phyloP scores from a whole-genome alignment of 2,888 invertebrate species.

The Stenchaetothrips biformis region DNA sequence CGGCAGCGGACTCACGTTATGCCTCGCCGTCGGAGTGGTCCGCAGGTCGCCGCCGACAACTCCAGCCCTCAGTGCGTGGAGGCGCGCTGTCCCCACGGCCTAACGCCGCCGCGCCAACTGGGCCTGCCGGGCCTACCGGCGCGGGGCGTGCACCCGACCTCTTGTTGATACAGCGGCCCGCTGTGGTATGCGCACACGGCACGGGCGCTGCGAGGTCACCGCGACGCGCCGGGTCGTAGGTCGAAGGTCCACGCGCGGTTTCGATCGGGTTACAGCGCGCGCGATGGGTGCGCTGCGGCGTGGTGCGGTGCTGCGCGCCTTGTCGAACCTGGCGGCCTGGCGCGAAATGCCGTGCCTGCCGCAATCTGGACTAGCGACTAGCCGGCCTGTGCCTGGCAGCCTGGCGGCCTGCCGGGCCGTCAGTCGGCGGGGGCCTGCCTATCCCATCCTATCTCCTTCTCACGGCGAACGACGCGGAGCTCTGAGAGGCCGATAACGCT shows the following conservation, averaged over 20 bases:
- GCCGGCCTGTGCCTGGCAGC: not conserved
- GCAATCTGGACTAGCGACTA: not conserved
- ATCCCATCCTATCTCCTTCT: not conserved
- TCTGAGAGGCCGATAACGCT: not conserved
- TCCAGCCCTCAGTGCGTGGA: not conserved
- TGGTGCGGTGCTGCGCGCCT: not conserved
- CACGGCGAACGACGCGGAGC: not conserved
- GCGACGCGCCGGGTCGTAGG: no score
- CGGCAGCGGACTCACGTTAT: no score
- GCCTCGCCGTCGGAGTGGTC: not conserved
- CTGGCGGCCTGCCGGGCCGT: not conserved
- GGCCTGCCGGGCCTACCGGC: not conserved
- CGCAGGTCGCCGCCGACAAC: not conserved
- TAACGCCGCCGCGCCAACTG: not conserved
- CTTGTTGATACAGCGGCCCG: not conserved
- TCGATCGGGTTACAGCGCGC: not conserved
- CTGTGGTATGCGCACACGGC: not conserved
- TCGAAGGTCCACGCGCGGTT: not conserved
- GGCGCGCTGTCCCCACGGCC: not conserved
- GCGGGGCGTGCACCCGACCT: not conserved
- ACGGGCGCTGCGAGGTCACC: not conserved
- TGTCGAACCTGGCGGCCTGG: not conserved
- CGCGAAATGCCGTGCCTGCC: not conserved
- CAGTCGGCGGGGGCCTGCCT: slow-evolving; percentile 39
- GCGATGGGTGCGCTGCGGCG: not conserved